Percentiles rank a stretch among this genome's conserved stretches.
phyloP scores from a whole-genome alignment of 2,113 vertebrate species.

The Nestor notabilis region DNA sequence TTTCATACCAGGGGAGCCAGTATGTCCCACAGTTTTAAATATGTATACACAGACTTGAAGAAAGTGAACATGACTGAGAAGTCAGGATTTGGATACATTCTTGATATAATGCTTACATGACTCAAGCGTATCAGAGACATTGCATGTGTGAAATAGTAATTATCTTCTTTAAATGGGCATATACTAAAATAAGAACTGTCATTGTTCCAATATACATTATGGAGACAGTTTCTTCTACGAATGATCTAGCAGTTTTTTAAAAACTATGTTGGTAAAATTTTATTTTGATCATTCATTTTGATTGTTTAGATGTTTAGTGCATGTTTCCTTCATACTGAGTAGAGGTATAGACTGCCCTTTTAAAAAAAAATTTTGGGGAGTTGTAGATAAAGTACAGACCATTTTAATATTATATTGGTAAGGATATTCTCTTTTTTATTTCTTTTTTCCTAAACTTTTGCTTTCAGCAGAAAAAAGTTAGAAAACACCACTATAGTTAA shows the following conservation, averaged over 20 bases:
- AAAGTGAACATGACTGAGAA: not conserved
- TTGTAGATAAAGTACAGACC: not conserved
- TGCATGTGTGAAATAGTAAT: not conserved
- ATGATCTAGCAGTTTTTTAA: fast-evolving
- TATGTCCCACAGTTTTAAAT: not conserved
- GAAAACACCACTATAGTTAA: not conserved
- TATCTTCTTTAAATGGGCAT: not conserved
- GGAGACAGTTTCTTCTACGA: not conserved
- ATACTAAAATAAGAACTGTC: not conserved
- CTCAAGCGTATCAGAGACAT: not conserved
- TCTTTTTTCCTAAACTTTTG: not conserved
- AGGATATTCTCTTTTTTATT: not conserved
- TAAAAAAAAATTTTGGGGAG: not conserved
- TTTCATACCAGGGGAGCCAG: not conserved
- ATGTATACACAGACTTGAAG: not conserved
- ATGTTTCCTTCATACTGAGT: not conserved
- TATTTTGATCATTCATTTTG: not conserved
- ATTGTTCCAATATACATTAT: not conserved
- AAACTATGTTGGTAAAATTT: not conserved
- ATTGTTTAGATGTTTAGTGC: not conserved
- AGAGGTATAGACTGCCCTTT: not conserved
- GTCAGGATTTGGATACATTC: not conserved
- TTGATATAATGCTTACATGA: not conserved
- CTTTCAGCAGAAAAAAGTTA: not conserved
- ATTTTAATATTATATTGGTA: not conserved